Evolutionary conservation across 2,797 vertebrate genomes (phyloP).

Genomic region (Centropyge bicolor): DNA sequence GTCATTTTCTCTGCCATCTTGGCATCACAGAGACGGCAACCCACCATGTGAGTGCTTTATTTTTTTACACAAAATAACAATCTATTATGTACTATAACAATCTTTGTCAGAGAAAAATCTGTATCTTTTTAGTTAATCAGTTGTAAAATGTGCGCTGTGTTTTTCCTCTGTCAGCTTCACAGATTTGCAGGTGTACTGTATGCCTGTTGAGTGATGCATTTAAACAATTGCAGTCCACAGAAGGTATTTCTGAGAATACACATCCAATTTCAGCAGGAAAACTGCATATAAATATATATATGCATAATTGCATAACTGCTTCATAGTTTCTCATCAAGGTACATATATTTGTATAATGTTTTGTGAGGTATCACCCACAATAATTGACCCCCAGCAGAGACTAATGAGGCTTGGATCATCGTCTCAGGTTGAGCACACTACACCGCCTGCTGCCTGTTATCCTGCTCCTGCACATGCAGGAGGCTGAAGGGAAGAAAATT

Average conservation of each 20-base stretch:
- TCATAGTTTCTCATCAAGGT: background rate
- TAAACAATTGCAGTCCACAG: constrained; percentile 15
- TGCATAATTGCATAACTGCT: constrained; percentile 5
- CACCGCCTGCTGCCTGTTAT: constrained; percentile 26
- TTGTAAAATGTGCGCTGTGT: constrained; percentile 13
- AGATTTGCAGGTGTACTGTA: constrained; percentile 5
- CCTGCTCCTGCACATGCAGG: constrained; percentile 27
- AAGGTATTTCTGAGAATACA: constrained; percentile 15
- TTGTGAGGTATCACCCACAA: constrained; percentile 27
- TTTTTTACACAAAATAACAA: constrained; percentile 26
- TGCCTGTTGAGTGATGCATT: constrained; percentile 11
- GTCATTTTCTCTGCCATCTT: constrained; percentile 33
- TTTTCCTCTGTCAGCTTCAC: constrained; percentile 18
- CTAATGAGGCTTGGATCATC: constrained; percentile 61
- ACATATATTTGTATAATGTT: background rate
- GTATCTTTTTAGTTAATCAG: constrained; percentile 15
- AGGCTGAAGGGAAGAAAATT: constrained; percentile 22
- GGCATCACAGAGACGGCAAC: constrained; percentile 40
- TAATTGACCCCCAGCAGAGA: constrained; percentile 37
- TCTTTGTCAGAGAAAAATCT: constrained; percentile 22
- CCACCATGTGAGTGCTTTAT: constrained; percentile 66
- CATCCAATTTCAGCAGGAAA: constrained; percentile 26
- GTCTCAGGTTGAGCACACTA: constrained; percentile 50
- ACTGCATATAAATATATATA: background rate
- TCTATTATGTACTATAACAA: constrained; percentile 8